Percentiles rank a stretch among this genome's conserved stretches.
phyloP scores from a whole-genome alignment of 1,140 invertebrate genomes.

The Nylanderia fulva region DNA sequence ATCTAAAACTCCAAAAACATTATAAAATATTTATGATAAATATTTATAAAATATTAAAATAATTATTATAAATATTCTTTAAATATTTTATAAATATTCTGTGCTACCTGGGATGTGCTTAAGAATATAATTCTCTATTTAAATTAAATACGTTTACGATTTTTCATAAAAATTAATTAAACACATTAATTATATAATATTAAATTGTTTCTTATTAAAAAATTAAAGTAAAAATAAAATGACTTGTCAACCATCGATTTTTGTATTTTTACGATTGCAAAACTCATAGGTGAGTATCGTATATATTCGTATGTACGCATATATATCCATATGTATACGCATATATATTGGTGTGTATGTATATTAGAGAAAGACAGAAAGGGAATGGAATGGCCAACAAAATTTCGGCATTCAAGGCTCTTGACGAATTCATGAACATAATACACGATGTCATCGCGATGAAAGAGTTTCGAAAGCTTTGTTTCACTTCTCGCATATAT shows the following conservation, averaged over 20 bases:
- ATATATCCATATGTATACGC: too few species aligned
- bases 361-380: background rate
- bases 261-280: background rate
- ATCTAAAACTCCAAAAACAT: too few species aligned
- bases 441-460: background rate
- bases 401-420: slow-evolving; percentile 6
- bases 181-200: background rate
- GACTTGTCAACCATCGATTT: background rate
- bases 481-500: background rate
- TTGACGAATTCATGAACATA: background rate
- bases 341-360: too few species aligned
- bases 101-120: too few species aligned
- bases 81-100: too few species aligned
- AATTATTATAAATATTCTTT: too few species aligned
- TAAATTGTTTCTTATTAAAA: background rate
- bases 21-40: too few species aligned
- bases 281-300: background rate
- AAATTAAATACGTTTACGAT: background rate
- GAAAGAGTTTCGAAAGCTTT: slow-evolving; percentile 12
- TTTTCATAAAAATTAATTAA: background rate
- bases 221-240: background rate
- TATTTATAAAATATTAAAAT: too few species aligned
- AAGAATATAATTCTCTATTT: too few species aligned
- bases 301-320: background rate
- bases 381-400: background rate